Percentiles rank a stretch among this genome's conserved stretches.
phyloP scores from a whole-genome alignment of 2,113 vertebrate genomes.

The Saguinus midas region DNA sequence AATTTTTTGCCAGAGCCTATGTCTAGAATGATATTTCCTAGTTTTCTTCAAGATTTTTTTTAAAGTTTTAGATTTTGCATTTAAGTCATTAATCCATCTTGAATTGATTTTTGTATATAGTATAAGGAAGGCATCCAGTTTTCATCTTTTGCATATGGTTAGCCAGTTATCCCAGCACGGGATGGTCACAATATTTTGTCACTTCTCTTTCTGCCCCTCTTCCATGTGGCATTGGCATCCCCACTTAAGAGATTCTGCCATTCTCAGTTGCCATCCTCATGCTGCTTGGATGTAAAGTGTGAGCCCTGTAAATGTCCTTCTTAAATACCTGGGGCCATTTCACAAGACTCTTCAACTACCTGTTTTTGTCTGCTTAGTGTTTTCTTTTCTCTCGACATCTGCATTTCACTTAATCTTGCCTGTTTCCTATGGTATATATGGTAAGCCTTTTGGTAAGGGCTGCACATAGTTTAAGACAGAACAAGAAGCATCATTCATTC shows the following conservation, averaged over 20 bases:
- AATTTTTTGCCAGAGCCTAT: too few species aligned
- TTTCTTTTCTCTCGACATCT: neutral
- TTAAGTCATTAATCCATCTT: too few species aligned
- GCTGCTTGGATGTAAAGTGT: neutral
- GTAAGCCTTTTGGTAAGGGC: neutral
- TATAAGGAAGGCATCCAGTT: too few species aligned
- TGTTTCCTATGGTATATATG: neutral
- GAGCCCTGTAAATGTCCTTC: neutral
- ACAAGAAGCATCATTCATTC: neutral
- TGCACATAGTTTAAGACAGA: neutral
- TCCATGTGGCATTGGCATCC: neutral
- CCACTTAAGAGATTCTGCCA: neutral
- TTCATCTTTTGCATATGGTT: too few species aligned
- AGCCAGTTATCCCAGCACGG: too few species aligned
- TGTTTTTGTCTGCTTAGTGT: neutral
- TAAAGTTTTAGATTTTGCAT: too few species aligned
- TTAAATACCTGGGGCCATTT: neutral
- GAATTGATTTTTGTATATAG: too few species aligned
- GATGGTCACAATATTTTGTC: neutral
- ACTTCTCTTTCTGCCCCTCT: neutral
- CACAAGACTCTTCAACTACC: neutral
- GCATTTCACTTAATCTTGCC: neutral
- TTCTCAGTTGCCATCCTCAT: neutral
- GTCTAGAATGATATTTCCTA: too few species aligned
- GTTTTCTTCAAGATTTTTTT: too few species aligned